phyloP scores from a whole-genome alignment of 2,113 vertebrate species.

The Ciconia maguari region DNA sequence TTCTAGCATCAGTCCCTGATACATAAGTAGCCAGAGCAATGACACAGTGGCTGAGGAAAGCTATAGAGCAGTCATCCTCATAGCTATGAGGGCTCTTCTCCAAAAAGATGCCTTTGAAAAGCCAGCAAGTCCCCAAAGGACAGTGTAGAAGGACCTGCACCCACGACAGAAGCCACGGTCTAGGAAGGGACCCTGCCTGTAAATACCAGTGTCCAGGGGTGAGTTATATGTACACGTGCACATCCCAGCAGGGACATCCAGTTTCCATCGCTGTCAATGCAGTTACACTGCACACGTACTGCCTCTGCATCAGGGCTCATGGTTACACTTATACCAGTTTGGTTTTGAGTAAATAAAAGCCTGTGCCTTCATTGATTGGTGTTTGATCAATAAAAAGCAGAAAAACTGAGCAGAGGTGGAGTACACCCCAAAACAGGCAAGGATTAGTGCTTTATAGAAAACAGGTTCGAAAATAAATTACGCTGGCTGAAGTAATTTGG shows the following conservation, averaged over 20 bases:
- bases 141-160: background rate
- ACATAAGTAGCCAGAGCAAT: background rate
- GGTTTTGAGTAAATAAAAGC: background rate
- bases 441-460: background rate
- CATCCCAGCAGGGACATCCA: background rate
- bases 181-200: background rate
- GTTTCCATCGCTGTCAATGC: background rate
- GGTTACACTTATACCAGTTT: background rate
- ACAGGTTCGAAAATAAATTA: slow-evolving; percentile 10
- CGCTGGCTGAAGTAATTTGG: slow-evolving; percentile 10
- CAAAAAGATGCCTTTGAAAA: background rate
- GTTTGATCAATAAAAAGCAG: background rate
- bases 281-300: background rate
- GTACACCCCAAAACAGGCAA: background rate
- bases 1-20: background rate
- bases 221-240: background rate
- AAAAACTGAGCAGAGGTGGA: background rate
- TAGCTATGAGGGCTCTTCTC: background rate
- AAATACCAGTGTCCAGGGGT: background rate
- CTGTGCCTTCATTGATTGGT: background rate
- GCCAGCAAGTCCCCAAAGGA: background rate
- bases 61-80: background rate
- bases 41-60: background rate
- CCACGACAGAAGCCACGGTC: fast-evolving
- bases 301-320: background rate